Evolutionary conservation across 2,888 invertebrate species (phyloP).

Genomic region (Eristalis tenax): DNA sequence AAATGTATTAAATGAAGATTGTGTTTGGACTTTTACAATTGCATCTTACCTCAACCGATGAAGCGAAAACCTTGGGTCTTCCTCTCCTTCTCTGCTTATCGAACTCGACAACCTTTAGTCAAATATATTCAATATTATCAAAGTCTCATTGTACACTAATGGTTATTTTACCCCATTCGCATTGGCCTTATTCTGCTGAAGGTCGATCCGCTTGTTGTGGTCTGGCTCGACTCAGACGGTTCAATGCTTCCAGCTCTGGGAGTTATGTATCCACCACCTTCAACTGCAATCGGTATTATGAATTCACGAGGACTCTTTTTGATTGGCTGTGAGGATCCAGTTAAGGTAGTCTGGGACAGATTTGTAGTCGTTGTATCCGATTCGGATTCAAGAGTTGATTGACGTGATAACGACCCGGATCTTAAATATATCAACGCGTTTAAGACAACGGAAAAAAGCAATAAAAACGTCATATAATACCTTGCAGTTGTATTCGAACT

Average conservation of each 20-base stretch:
- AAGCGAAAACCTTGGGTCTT: constrained; percentile 83
- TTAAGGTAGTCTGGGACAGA: constrained; percentile 84
- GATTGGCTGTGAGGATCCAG: constrained; percentile 85
- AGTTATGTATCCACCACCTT: constrained; percentile 90
- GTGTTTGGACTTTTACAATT: neutral
- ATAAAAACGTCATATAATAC: constrained; percentile 67
- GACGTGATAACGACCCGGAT: constrained; percentile 81
- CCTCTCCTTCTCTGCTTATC: constrained; percentile 84
- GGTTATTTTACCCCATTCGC: constrained; percentile 85
- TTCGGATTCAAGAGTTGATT: constrained; percentile 88
- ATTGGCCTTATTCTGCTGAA: constrained; percentile 83
- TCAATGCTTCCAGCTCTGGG: constrained; percentile 87
- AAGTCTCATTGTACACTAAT: neutral
- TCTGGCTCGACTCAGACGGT: constrained; percentile 85
- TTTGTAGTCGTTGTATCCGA: constrained; percentile 83
- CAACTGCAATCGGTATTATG: constrained; percentile 96
- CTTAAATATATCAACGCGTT: constrained; percentile 62
- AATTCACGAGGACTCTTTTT: constrained; percentile 94
- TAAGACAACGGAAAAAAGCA: neutral
- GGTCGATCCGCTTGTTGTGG: constrained; percentile 83
- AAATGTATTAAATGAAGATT: neutral
- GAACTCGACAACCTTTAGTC: constrained; percentile 75
- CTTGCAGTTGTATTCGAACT: constrained; percentile 79
- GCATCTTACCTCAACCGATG: constrained; percentile 85
- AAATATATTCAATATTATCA: neutral